A percentile compares a stretch with the other conserved stretches of the same genome.
These are phyloP conservation scores for Scartelaos histophorus DNA, from an alignment of 2,113 vertebrate species.

Conservation along the genomic window DNA sequence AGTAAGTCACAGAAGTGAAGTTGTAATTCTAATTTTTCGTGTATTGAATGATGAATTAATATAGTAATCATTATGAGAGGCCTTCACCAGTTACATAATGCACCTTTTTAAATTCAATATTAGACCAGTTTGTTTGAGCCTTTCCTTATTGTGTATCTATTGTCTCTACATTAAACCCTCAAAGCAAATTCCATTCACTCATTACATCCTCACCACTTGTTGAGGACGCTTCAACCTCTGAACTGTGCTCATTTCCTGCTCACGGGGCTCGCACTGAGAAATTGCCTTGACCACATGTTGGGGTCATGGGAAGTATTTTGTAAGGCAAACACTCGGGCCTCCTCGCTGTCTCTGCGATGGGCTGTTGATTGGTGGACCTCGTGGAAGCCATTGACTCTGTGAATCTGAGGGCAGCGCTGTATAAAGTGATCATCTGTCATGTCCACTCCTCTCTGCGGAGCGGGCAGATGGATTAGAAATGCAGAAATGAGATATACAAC, in stretches of 20 bases:
- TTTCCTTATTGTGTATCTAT: not conserved
- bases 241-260: slow-evolving; percentile 78
- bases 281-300: slow-evolving; percentile 69
- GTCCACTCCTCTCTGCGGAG: slow-evolving; percentile 17
- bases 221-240: slow-evolving; percentile 70
- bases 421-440: slow-evolving; percentile 27
- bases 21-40: no score
- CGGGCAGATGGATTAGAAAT: not conserved
- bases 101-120: not conserved
- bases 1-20: no score
- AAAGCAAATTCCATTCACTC: slow-evolving; percentile 35
- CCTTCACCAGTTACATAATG: no score
- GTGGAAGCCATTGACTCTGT: slow-evolving; percentile 16
- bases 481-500: not conserved
- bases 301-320: slow-evolving; percentile 79
- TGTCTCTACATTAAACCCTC: slow-evolving; percentile 27
- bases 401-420: slow-evolving; percentile 30
- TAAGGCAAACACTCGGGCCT: slow-evolving; percentile 53
- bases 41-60: no score
- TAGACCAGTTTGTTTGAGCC: not conserved
- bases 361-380: slow-evolving; percentile 2
- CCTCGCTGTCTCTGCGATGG: slow-evolving; percentile 35
- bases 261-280: slow-evolving; percentile 67
- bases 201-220: slow-evolving; percentile 48
- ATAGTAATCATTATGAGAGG: no score